These are phyloP conservation scores for Hestina assimilis DNA, from an alignment of 1,140 invertebrate genomes.

Conservation along the genomic window DNA sequence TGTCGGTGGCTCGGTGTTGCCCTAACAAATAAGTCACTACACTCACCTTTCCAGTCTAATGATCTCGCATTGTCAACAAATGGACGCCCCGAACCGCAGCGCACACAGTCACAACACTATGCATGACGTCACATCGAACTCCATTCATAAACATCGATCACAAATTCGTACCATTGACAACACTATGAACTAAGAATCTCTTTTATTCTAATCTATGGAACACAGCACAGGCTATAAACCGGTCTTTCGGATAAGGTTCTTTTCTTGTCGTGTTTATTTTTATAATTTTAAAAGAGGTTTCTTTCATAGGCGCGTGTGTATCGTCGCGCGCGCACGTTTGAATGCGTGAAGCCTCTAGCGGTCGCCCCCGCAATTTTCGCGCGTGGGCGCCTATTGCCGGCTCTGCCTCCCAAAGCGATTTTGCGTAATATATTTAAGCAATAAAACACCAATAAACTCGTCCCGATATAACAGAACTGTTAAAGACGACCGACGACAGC, in stretches of 20 bases:
- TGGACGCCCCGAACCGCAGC: conserved; percentile 42
- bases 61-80: conserved; percentile 70
- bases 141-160: conserved; percentile 71
- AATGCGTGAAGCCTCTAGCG: conserved; percentile 59
- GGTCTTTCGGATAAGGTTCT: conserved; percentile 2
- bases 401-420: conserved; percentile 60
- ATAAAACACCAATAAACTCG: conserved; percentile 49
- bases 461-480: conserved; percentile 27
- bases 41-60: conserved; percentile 75
- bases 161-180: conserved; percentile 45
- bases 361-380: conserved; percentile 67
- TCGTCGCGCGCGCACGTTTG: conserved; percentile 63
- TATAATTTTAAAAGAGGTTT: conserved; percentile 34
- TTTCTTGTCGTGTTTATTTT: conserved; percentile 32
- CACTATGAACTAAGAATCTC: conserved; percentile 46
- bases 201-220: conserved; percentile 29
- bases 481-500: conserved; percentile 60
- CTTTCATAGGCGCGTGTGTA: conserved; percentile 62
- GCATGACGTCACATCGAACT: conserved; percentile 74
- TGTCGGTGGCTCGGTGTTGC: conserved; percentile 34
- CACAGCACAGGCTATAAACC: conserved; percentile 42
- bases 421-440: conserved; percentile 69
- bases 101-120: conserved; percentile 66
- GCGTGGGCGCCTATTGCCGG: conserved; percentile 56
- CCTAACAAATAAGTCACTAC: conserved; percentile 48